Percentiles rank a stretch among this genome's conserved stretches.
phyloP scores from a whole-genome alignment of 2,113 vertebrate species.

The Mesembrinibis cayennensis region DNA sequence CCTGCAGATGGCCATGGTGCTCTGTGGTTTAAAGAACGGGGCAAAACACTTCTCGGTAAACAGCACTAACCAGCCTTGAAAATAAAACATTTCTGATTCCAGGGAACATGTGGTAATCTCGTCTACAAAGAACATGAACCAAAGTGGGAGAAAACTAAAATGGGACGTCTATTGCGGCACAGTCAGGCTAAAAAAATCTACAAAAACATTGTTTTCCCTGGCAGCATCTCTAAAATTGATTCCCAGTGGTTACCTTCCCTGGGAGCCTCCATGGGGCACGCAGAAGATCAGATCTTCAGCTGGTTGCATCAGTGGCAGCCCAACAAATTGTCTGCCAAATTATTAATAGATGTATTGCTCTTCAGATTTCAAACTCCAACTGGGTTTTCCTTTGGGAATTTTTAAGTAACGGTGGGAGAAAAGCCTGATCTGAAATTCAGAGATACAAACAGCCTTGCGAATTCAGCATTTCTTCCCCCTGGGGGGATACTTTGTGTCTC shows the following conservation, averaged over 20 bases:
- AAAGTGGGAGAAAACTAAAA: not conserved
- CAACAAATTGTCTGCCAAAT: not conserved
- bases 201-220: not conserved
- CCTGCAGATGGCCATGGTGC: not conserved
- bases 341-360: not conserved
- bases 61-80: not conserved
- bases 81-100: constrained; percentile 2
- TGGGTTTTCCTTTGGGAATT: not conserved
- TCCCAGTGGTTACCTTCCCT: not conserved
- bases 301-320: not conserved
- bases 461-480: not conserved
- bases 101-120: not conserved
- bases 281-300: not conserved
- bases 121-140: not conserved
- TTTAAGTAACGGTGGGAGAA: not conserved
- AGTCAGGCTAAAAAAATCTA: not conserved
- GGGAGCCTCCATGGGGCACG: not conserved
- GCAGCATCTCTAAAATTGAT: not conserved
- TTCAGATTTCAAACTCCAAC: not conserved
- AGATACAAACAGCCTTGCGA: not conserved
- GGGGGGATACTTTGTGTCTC: not conserved
- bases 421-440: not conserved
- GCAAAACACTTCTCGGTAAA: constrained; percentile 1
- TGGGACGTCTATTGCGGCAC: not conserved
- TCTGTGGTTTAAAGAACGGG: not conserved